A percentile compares a stretch with the other conserved stretches of the same genome.
Evolutionary conservation across 2,113 vertebrate genomes (phyloP).

Genomic region (Nettapus auritus): DNA sequence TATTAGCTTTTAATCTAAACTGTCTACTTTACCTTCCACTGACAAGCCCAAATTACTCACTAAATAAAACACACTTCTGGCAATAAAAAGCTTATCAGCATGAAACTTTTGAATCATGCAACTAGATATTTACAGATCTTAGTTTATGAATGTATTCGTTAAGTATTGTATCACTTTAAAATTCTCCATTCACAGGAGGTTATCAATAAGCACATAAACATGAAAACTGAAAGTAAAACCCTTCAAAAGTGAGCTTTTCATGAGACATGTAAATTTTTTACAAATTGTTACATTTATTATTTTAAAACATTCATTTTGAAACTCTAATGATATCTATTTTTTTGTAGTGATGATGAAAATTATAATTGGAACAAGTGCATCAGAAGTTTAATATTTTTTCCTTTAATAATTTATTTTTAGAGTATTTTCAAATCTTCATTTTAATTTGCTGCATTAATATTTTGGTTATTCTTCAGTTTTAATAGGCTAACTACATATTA

Average conservation of each 20-base stretch:
- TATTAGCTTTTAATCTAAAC: not conserved
- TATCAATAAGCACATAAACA: not conserved
- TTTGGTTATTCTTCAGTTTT: not conserved
- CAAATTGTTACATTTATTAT: not conserved
- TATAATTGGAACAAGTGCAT: not conserved
- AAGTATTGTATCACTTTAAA: not conserved
- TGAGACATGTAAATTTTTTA: not conserved
- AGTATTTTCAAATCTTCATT: not conserved
- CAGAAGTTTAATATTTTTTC: not conserved
- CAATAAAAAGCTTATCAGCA: not conserved
- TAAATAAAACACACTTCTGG: not conserved
- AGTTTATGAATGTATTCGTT: not conserved
- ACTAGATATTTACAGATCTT: not conserved
- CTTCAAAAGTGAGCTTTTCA: not conserved
- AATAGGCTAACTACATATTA: not conserved
- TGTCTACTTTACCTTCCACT: not conserved
- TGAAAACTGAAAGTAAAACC: not conserved
- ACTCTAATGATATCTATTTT: not conserved
- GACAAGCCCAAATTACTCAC: not conserved
- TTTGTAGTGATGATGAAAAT: not conserved
- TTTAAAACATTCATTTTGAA: not conserved
- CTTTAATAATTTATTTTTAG: not conserved
- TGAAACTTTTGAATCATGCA: not conserved
- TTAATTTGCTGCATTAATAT: not conserved
- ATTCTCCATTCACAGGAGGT: not conserved